Base-by-base conservation (phyloP, 1,140 invertebrate genomes). In the Teleogryllus occipitalis region DNA sequence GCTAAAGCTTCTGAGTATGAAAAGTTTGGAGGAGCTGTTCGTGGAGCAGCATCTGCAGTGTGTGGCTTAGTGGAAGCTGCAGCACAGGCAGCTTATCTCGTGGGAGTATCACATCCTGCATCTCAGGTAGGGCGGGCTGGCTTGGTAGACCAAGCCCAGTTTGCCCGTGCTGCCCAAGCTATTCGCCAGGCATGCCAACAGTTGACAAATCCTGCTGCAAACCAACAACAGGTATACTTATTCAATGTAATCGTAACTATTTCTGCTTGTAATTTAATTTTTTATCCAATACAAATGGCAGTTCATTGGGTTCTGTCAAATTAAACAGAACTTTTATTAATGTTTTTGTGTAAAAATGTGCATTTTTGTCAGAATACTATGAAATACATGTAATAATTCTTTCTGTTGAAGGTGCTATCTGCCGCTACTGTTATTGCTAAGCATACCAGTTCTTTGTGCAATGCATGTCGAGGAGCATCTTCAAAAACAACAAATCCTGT, bases 381-480 rank as follows among this genome's bases (percentile, higher is more conserved):
- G 27, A 39, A 39, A 39, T 39, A 5, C 27, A 39, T 39, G 1
- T 39, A 39, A 39, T 39, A 39, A 39, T 39, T 39, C 27, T 39
- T 65, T 65, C 54, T 14, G 54, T 83, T 81, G 8, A 87, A 93
- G 89, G 93, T 98, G 48, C 87, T 98, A 21, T 92, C 94, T 21
- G 95, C 97, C 15, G 95, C 97, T 0, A 99, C 97, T 0, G 90
- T 94, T 73, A 97, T 99, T 78, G 98, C 98, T 7, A 98, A 98
- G 85, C 96, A 99, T 86, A 99, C 98, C 0, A 97, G 96, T 81
- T 93, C 96, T 14, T 87, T 99, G 18, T 99, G 97, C 85, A 98
- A 97, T 84, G 94, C 97, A 47, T 99, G 98, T 85, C 90, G 98
- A 22, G 88, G 93, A 6, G 97, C 98, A 0, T 98, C 97, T 15